Percentiles rank a stretch among this genome's conserved stretches.
Conservation (phyloP, 2,888 invertebrate species). For the Trachelus stipa region DNA sequence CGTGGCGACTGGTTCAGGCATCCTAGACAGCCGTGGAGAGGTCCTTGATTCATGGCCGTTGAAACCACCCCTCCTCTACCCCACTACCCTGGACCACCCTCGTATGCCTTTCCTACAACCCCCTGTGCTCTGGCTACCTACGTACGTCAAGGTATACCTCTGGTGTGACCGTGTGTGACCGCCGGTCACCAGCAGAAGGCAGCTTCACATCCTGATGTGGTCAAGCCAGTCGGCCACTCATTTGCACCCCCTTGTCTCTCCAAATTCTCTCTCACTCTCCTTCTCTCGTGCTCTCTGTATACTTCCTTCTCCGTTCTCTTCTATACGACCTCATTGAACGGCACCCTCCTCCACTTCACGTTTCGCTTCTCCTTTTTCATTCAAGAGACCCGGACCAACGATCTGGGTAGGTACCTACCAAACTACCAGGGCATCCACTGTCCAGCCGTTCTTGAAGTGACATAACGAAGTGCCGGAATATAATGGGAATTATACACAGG, state of each 20-base stretch:
- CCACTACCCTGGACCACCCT: background rate
- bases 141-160: background rate
- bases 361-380: conserved; percentile 31
- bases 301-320: conserved; percentile 15
- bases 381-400: background rate
- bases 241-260: conserved; percentile 54
- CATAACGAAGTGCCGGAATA: conserved; percentile 43
- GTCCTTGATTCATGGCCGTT: conserved; percentile 30
- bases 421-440: conserved; percentile 18
- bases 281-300: conserved; percentile 23
- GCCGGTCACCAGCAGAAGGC: conserved; percentile 1
- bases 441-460: conserved; percentile 32
- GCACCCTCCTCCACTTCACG: background rate
- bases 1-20: conserved; percentile 13
- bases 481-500: conserved; percentile 36
- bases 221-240: conserved; percentile 54
- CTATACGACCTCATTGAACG: conserved; percentile 5
- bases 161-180: background rate
- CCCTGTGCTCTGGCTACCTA: background rate
- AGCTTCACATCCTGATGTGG: conserved; percentile 47
- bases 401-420: background rate
- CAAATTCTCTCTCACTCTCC: conserved; percentile 29
- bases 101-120: background rate
- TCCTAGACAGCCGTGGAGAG: conserved; percentile 26
- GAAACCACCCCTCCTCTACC: conserved; percentile 11